Percentiles rank a stretch among this genome's conserved stretches.
Evolutionary conservation across 2,888 invertebrate species (phyloP).

Genomic region (Caradrina kadenii): DNA sequence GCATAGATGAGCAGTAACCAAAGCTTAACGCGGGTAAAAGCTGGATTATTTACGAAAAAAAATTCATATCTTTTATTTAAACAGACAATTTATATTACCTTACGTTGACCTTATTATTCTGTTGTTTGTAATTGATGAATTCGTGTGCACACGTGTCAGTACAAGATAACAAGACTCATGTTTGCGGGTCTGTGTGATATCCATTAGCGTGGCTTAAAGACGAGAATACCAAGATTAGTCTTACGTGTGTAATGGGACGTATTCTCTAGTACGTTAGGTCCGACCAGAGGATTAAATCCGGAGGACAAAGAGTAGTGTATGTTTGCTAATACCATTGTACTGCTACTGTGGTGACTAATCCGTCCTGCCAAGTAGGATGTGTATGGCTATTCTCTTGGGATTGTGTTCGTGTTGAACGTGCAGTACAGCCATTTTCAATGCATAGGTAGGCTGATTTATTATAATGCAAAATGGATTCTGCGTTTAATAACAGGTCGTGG

Average conservation of each 20-base stretch:
- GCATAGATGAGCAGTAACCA: too few relatives aligned
- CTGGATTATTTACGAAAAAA: too few relatives aligned
- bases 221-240: conserved; percentile 19
- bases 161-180: conserved; percentile 9
- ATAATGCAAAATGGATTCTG: not conserved
- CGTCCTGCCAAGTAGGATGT: not conserved
- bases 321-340: conserved; percentile 25
- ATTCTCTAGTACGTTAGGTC: conserved; percentile 13
- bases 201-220: conserved; percentile 23
- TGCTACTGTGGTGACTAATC: conserved; percentile 9
- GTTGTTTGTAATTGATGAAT: conserved; percentile 21
- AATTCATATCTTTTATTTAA: conserved; percentile 9
- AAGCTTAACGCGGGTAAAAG: too few relatives aligned
- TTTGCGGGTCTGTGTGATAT: conserved; percentile 16
- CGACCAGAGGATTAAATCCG: conserved; percentile 21
- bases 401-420: conserved; percentile 13
- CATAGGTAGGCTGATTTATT: not conserved
- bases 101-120: conserved; percentile 48
- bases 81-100: conserved; percentile 19
- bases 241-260: conserved; percentile 13
- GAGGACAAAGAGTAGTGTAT: conserved; percentile 27
- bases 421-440: not conserved
- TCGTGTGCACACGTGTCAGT: conserved; percentile 31
- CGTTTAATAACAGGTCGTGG: not conserved
- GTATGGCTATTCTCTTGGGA: conserved; percentile 14